Evolutionary conservation across 2,888 invertebrate genomes (phyloP).

Genomic region (Ectemnius continuus): DNA sequence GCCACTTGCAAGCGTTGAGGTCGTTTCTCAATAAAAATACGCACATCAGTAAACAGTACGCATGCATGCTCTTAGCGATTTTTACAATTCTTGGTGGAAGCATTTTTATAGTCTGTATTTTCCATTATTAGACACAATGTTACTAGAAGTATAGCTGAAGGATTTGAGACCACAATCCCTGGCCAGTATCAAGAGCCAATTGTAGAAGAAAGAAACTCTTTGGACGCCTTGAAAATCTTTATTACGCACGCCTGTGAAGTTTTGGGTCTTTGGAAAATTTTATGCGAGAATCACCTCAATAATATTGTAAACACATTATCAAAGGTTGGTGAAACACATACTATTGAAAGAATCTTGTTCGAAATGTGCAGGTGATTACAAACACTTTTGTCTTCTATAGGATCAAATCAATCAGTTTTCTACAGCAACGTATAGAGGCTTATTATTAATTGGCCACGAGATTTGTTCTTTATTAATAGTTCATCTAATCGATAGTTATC

Average conservation of each 20-base stretch:
- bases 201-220: conserved; percentile 86
- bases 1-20: conserved; percentile 86
- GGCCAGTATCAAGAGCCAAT: conserved; percentile 73
- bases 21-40: conserved; percentile 87
- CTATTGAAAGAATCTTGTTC: background rate
- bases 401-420: conserved; percentile 82
- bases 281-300: conserved; percentile 95
- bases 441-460: conserved; percentile 89
- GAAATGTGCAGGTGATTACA: background rate
- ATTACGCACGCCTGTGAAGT: conserved; percentile 92
- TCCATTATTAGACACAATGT: conserved; percentile 58
- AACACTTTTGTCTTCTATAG: conserved; percentile 51
- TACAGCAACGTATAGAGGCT: conserved; percentile 83
- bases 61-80: conserved; percentile 18
- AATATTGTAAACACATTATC: conserved; percentile 85
- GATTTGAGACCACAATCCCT: conserved; percentile 69
- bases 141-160: conserved; percentile 63
- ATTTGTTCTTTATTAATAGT: conserved; percentile 88
- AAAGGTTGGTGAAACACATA: conserved; percentile 73
- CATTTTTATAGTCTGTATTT: conserved; percentile 24
- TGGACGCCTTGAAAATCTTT: conserved; percentile 87
- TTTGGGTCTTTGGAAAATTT: conserved; percentile 93
- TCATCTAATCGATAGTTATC: conserved; percentile 92
- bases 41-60: conserved; percentile 76
- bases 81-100: too few species aligned